Evolutionary conservation across 2,797 vertebrate genomes (phyloP).

Genomic region (Phrynocephalus guinanensis): DNA sequence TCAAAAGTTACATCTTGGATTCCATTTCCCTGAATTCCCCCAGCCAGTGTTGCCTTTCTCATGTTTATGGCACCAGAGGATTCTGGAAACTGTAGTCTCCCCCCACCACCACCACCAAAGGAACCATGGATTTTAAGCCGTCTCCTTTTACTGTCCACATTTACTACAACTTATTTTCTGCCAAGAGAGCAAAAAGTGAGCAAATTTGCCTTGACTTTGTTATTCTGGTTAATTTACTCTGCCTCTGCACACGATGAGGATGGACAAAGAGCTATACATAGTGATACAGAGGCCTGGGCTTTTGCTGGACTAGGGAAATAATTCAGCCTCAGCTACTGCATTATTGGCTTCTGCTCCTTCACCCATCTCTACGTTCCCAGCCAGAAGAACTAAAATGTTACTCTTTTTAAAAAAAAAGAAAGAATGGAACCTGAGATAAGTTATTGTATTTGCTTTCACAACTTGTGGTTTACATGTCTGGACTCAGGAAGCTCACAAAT

Average conservation of each 20-base stretch:
- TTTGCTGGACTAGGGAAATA: no score
- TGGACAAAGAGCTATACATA: neutral
- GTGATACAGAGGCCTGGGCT: neutral
- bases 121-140: neutral
- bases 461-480: neutral
- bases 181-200: neutral
- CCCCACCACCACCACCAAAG: no score
- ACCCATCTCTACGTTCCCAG: neutral
- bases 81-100: neutral
- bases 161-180: neutral
- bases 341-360: neutral
- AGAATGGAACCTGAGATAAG: neutral
- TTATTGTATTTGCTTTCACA: neutral
- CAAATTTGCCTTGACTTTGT: neutral
- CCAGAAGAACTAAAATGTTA: neutral
- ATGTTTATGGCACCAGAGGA: neutral
- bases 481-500: neutral
- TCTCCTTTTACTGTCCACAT: neutral
- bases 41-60: neutral
- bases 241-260: neutral
- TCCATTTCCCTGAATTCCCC: neutral
- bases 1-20: no score
- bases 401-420: neutral
- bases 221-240: neutral
- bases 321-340: neutral